Conservation (phyloP, 2,797 vertebrate species). For the Syndactyla subalaris region DNA sequence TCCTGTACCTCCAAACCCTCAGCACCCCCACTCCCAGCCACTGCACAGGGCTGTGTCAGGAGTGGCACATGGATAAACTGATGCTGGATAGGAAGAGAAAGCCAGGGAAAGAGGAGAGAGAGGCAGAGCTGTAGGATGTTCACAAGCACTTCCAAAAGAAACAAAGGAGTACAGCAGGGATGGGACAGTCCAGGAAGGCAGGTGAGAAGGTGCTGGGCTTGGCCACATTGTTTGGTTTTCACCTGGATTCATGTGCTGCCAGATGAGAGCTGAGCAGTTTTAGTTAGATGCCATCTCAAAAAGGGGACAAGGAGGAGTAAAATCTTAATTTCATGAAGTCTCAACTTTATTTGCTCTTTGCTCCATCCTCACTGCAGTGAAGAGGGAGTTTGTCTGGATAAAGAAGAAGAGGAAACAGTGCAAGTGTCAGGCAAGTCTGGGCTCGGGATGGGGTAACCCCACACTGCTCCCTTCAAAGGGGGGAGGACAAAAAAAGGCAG, state of each 20-base stretch:
- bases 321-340: background rate
- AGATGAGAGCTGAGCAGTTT: background rate
- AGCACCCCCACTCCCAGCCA: too few species aligned
- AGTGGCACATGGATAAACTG: background rate
- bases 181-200: background rate
- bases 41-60: background rate
- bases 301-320: background rate
- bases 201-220: background rate
- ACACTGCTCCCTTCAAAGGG: background rate
- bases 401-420: background rate
- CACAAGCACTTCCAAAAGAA: background rate
- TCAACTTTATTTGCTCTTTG: background rate
- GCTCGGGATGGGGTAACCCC: background rate
- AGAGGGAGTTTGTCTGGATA: background rate
- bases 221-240: background rate
- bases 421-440: background rate
- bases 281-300: background rate
- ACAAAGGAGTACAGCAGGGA: background rate
- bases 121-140: background rate
- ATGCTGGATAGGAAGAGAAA: background rate
- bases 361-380: background rate
- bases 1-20: background rate
- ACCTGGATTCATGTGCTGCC: background rate
- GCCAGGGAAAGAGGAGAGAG: background rate
- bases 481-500: background rate